Base-by-base conservation (phyloP, 2,888 invertebrate species). In the Blomia tropicalis region DNA sequence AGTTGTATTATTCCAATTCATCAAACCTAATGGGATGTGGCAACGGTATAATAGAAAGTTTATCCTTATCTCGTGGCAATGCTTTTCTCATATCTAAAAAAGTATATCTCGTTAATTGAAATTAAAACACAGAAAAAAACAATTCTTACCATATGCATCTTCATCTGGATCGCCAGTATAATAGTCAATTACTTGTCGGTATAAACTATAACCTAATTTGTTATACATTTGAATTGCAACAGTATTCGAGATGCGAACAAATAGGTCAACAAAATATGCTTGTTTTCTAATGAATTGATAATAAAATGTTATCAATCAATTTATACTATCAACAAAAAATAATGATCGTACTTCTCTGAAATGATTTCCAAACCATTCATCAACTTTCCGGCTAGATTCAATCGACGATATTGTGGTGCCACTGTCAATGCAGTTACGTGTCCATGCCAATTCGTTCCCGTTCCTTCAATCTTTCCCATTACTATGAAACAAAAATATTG, bases 401-500 rank as follows among this genome's bases (percentile, higher is more conserved):
- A 75, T 68, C 96, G 79, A 70, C 98, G 79, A 71, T 87, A 96
- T 71, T 90, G 87, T 1, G 93, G 91, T 3, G 93, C 88, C 1
- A 99, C 93, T 4, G 93, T 93, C 41, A 98, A 77, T 1, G 96
- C 96, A 47, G 98, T 98, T 11, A 98, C 96, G 77, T 98, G 98
- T 0, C 98, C 98, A 78, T 99, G 98, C 93, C 93, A 99, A 72
- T 91, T 86, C 69, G 93, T 91, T 59, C 85, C 84, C 68, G 82
- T 82, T 0, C 98, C 98, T 77, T 98, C 98, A 0, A 93, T 88
- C 77, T 98, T 98, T 41, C 96, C 96, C 95, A 98, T 96, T 60
- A 98, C 93, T 95, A 72, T 66, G 80, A 67, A 60, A 51, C 51
- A 19, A 53, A 44, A 14, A 59, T 14, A 54, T 30, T 17, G 19